A percentile compares a stretch with the other conserved stretches of the same genome.
Conservation (phyloP, 2,113 vertebrate species). For the Prunella fulvescens region DNA sequence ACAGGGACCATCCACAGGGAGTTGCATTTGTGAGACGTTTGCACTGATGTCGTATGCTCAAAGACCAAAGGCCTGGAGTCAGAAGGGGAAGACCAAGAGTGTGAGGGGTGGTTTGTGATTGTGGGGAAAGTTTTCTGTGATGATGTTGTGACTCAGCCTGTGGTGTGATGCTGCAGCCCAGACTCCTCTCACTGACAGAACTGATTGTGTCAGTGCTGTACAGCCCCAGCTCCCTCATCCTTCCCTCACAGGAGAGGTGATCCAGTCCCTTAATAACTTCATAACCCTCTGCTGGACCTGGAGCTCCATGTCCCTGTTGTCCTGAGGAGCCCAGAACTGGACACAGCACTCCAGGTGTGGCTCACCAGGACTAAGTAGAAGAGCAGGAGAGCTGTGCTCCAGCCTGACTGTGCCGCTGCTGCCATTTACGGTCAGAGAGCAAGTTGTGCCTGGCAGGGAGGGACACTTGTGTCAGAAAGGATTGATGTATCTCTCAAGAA, state of each 20-base stretch:
- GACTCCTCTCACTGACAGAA: not conserved
- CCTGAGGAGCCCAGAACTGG: not conserved
- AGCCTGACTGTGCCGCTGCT: not conserved
- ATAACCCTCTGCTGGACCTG: not conserved
- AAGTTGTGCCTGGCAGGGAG: not conserved
- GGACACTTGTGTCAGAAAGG: not conserved
- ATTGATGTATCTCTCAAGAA: fast-evolving
- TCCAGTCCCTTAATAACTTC: not conserved
- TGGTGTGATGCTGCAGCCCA: not conserved
- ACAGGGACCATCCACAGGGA: not conserved
- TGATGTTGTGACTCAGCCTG: not conserved
- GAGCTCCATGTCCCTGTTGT: not conserved
- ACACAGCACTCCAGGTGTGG: not conserved
- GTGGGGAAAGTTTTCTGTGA: not conserved
- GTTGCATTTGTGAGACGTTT: not conserved
- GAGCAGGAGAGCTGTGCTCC: not conserved
- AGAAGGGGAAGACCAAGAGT: not conserved
- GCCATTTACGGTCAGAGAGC: not conserved
- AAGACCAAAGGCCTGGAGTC: not conserved
- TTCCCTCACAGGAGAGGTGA: not conserved
- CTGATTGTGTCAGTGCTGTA: not conserved
- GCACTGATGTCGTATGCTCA: not conserved
- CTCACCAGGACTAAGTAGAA: not conserved
- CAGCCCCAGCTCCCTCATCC: not conserved
- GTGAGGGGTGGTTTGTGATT: not conserved